Percentiles rank a stretch among this genome's conserved stretches.
phyloP scores from a whole-genome alignment of 2,113 vertebrate genomes.

The Telmatochromis sp. region DNA sequence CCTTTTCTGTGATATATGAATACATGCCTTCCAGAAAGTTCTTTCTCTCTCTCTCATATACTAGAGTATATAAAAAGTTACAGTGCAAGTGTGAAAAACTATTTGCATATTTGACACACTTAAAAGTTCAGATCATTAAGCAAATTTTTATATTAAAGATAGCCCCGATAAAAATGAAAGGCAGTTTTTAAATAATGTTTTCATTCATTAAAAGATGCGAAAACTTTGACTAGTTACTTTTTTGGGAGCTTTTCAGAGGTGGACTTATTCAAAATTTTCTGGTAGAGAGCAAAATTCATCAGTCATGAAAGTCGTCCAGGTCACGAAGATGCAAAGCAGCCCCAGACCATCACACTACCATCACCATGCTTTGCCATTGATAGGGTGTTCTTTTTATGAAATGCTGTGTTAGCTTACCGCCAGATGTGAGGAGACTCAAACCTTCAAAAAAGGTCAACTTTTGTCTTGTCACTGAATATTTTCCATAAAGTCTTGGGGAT shows the following conservation, averaged over 20 bases:
- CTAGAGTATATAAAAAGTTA: not conserved
- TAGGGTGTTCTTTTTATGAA: not conserved
- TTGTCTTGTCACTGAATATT: not conserved
- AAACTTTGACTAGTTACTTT: not conserved
- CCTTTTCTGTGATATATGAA: not conserved
- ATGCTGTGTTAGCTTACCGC: not conserved
- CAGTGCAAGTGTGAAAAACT: not conserved
- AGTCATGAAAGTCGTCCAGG: not conserved
- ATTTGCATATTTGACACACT: not conserved
- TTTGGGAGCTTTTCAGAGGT: not conserved
- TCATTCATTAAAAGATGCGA: not conserved
- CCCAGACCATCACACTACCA: not conserved
- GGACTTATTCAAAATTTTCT: not conserved
- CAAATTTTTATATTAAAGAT: not conserved
- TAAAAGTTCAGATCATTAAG: not conserved
- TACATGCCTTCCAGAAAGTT: not conserved
- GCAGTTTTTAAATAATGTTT: not conserved
- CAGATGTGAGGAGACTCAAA: not conserved
- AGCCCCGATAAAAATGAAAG: not conserved
- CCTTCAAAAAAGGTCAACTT: rapidly evolving
- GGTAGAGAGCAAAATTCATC: not conserved
- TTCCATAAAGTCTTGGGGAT: not conserved
- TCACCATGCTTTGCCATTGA: not conserved
- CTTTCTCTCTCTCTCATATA: not conserved
- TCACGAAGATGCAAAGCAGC: rapidly evolving